Percentiles rank a stretch among this genome's conserved stretches.
Conservation (phyloP, 2,888 invertebrate genomes). For the Heliconius aoede region DNA sequence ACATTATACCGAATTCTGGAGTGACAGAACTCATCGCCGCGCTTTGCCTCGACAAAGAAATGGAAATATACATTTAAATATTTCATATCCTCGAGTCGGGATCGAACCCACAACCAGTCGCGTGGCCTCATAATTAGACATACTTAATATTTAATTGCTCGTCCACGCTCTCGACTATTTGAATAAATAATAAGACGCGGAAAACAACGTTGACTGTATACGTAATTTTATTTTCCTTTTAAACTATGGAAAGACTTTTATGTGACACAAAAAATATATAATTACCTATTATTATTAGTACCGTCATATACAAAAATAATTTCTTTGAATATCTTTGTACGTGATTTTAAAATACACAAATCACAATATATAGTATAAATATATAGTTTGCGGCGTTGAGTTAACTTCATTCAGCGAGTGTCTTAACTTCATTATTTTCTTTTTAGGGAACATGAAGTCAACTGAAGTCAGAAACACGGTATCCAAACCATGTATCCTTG, state of each 20-base stretch:
- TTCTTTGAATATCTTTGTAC: too few species aligned
- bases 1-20: too few species aligned
- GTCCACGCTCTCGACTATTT: background rate
- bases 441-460: background rate
- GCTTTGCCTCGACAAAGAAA: too few species aligned
- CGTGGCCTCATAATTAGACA: background rate
- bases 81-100: too few species aligned
- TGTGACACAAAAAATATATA: background rate
- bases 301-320: background rate
- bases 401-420: too few species aligned
- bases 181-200: conserved; percentile 1
- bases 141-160: background rate
- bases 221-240: background rate
- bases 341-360: too few species aligned
- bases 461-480: background rate
- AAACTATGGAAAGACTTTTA: background rate
- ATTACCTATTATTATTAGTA: background rate
- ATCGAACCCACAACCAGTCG: too few species aligned
- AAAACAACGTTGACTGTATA: background rate
- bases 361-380: too few species aligned
- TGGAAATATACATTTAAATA: too few species aligned
- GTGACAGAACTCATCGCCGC: too few species aligned
- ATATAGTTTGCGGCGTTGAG: too few species aligned
- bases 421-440: background rate
- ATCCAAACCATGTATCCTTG: background rate